These are phyloP conservation scores for Saccopteryx leptura DNA, from an alignment of 2,113 vertebrate species.

Conservation along the genomic window DNA sequence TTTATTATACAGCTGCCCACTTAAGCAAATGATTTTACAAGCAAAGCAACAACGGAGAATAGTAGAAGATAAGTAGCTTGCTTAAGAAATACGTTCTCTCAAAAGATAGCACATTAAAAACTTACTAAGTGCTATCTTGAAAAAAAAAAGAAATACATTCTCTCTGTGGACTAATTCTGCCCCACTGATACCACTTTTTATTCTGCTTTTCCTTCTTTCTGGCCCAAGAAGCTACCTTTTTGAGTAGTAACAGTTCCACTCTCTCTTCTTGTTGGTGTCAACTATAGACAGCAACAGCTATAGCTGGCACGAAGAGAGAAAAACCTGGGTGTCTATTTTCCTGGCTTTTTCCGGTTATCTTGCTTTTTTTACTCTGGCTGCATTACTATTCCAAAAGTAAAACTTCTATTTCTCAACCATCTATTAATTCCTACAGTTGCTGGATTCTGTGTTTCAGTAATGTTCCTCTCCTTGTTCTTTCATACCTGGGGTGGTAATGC, in stretches of 20 bases:
- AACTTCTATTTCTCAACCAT: not conserved
- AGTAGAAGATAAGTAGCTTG: not conserved
- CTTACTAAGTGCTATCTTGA: too few relatives aligned
- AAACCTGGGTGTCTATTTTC: not conserved
- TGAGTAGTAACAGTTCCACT: not conserved
- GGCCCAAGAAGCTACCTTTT: not conserved
- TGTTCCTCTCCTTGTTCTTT: not conserved
- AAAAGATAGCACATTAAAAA: too few relatives aligned
- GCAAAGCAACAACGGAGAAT: not conserved
- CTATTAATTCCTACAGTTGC: not conserved
- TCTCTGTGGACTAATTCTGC: not conserved
- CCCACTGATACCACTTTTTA: not conserved
- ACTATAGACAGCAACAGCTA: not conserved
- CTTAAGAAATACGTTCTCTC: not conserved
- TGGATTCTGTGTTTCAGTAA: not conserved
- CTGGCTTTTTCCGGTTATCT: not conserved
- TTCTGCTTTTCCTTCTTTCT: not conserved
- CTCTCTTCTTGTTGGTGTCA: not conserved
- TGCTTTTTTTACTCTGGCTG: not conserved
- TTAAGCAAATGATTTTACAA: not conserved
- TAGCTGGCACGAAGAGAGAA: not conserved
- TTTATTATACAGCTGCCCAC: not conserved
- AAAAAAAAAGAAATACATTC: not conserved
- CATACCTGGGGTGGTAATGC: rapidly evolving
- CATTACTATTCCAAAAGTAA: not conserved